Evolutionary conservation across 2,797 vertebrate species (phyloP).

Genomic region (Sebastes paucispinis): DNA sequence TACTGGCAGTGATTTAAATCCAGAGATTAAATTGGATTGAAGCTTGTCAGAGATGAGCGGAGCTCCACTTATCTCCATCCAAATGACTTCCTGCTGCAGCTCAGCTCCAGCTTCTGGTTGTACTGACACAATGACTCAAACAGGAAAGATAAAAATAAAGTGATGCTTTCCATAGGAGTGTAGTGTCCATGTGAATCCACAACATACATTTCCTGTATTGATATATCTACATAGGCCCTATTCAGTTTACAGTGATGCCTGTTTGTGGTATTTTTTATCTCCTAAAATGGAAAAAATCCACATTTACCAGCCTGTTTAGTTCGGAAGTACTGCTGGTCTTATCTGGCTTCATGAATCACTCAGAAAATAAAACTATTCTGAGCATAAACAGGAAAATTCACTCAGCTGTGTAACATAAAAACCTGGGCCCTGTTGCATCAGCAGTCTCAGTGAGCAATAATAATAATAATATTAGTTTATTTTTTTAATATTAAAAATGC

Average conservation of each 20-base stretch:
- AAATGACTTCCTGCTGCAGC: neutral
- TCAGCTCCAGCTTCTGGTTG: neutral
- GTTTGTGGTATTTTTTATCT: neutral
- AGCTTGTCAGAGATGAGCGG: neutral
- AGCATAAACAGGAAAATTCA: neutral
- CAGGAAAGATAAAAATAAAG: neutral
- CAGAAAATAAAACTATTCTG: neutral
- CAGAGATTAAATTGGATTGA: constrained; percentile 6
- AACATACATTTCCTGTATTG: neutral
- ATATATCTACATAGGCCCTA: neutral
- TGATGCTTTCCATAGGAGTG: neutral
- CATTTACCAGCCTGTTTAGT: neutral
- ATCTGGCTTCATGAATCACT: neutral
- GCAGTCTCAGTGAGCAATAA: neutral
- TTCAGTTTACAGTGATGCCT: neutral
- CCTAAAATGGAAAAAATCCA: neutral
- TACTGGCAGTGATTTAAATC: neutral
- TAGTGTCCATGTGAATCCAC: neutral
- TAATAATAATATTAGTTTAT: neutral
- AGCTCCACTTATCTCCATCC: constrained; percentile 2
- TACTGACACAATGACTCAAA: constrained; percentile 1
- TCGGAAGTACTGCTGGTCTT: neutral
- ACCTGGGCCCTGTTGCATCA: neutral
- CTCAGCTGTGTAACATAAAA: neutral
- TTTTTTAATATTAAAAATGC: neutral